Evolutionary conservation across 2,888 invertebrate species (phyloP).

Genomic region (Epirrita christyi): DNA sequence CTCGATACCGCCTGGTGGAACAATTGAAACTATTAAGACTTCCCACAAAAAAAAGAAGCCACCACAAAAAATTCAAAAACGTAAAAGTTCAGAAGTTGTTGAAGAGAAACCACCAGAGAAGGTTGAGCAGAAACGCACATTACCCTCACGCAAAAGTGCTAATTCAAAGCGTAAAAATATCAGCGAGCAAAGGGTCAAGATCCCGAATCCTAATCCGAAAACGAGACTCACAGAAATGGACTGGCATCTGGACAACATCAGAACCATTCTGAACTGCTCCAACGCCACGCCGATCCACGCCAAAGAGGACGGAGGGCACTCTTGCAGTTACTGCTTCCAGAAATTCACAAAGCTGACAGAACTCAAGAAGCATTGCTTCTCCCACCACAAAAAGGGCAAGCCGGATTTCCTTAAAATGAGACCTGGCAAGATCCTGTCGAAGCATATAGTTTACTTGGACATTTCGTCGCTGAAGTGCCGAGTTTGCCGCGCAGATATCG

Average conservation of each 20-base stretch:
- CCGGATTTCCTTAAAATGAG: conserved; percentile 53
- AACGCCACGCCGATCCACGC: conserved; percentile 67
- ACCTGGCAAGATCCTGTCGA: conserved; percentile 42
- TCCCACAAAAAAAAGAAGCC: conserved; percentile 21
- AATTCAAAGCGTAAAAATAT: conserved; percentile 17
- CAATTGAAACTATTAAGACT: conserved; percentile 15
- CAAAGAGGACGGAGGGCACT: conserved; percentile 53
- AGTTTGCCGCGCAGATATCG: conserved; percentile 50
- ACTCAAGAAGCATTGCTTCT: conserved; percentile 56
- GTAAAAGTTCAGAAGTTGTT: conserved; percentile 19
- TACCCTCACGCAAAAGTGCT: conserved; percentile 17
- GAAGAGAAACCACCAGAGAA: conserved; percentile 21
- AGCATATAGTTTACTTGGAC: conserved; percentile 64
- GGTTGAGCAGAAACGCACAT: conserved; percentile 6
- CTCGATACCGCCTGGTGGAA: conserved; percentile 50
- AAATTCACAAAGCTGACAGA: conserved; percentile 58
- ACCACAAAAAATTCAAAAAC: conserved; percentile 35
- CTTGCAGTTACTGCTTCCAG: conserved; percentile 65
- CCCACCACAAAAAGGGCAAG: conserved; percentile 39
- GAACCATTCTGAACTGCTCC: conserved; percentile 54
- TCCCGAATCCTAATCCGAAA: conserved; percentile 37
- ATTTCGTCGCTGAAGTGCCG: conserved; percentile 60
- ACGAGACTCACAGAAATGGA: conserved; percentile 55
- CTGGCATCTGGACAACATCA: conserved; percentile 66
- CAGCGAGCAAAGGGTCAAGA: conserved; percentile 14